phyloP scores from a whole-genome alignment of 2,113 vertebrate genomes.

The Tylochromis polylepis region DNA sequence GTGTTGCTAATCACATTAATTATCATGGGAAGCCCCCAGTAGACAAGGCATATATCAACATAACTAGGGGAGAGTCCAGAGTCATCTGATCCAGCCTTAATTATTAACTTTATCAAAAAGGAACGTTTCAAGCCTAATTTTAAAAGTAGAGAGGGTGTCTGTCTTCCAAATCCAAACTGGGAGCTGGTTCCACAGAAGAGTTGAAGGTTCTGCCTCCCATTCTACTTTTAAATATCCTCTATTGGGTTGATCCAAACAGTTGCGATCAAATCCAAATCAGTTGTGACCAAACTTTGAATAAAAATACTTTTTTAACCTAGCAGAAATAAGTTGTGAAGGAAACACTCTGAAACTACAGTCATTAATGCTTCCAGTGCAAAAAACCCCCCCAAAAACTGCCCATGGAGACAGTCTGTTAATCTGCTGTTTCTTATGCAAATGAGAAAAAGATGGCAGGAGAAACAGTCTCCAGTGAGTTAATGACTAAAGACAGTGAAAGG shows the following conservation, averaged over 20 bases:
- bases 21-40: no score
- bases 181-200: no score
- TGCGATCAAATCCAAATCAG: not conserved
- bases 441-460: not conserved
- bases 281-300: not conserved
- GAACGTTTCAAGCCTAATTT: no score
- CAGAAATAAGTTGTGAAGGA: not conserved
- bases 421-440: not conserved
- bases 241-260: not conserved
- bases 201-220: not conserved
- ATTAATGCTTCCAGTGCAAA: not conserved
- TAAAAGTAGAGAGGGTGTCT: no score
- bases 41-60: no score
- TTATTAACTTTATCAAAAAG: no score
- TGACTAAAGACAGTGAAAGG: not conserved
- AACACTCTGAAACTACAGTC: not conserved
- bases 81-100: no score
- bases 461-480: not conserved
- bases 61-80: no score
- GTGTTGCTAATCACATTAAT: no score
- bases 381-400: not conserved
- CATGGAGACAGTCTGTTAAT: not conserved
- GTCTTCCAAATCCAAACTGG: no score
- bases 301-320: not conserved
- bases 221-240: not conserved